Evolutionary conservation across 2,888 invertebrate genomes (phyloP), one percentile per base, ranked within the genome.

Genomic region (Phorcus lineatus): DNA sequence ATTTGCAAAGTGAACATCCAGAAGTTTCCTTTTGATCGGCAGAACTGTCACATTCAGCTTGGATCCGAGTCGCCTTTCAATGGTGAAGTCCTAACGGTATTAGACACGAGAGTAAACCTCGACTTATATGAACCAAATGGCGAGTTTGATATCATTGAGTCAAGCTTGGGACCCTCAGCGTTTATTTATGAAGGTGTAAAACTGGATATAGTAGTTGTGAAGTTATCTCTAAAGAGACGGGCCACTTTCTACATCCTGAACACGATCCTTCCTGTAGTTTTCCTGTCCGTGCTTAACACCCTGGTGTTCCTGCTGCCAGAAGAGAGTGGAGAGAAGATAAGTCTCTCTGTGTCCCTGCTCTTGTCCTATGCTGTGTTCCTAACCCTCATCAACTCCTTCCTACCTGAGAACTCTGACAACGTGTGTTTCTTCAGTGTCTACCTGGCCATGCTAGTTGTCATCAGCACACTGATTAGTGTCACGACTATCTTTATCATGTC

Each of bases 221-320:
- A 19, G 19, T 11, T 74, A 22, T 19, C 19, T 17, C 22, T 74
- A 47, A 16, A 74, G 74, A 40, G 74, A 52, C 74, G 74, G 16
- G 17, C 22, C 1, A 52, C 22, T 2, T 74, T 74, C 74, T 74
- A 74, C 47, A 28, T 74, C 22, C 52, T 74, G 47, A 74, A 74
- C 47, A 74, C 19, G 22, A 74, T 74, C 52, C 47, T 74, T 17
- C 74, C 74, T 13, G 74, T 74, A 0, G 52, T 74, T 17, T 74
- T 74, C 47, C 74, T 74, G 52, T 74, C 74, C 11, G n/a, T 74
- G 11, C 74, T 74, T 19, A 74, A 74, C 74, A 52, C 24, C 52
- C 28, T 74, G 11, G 74, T 74, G 19, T 74, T 74, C 74, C 52
- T 40, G n/a, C 17, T 74, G 74, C 74, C 74, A 19, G 74, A 40